phyloP scores from a whole-genome alignment of 2,888 invertebrate genomes.

The Drosophila flavopinicola region DNA sequence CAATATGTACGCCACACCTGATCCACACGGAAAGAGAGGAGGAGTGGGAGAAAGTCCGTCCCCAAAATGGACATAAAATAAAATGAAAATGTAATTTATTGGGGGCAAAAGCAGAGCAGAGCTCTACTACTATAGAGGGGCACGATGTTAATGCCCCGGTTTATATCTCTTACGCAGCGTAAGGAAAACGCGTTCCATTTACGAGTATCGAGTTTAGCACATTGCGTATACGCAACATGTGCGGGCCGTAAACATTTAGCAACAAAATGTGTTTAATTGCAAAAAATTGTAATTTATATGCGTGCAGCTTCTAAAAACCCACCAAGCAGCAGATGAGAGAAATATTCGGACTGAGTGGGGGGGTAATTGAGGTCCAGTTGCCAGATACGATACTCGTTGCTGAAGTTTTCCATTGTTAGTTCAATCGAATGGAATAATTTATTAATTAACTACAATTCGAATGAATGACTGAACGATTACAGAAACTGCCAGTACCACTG shows the following conservation, averaged over 20 bases:
- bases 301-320: constrained; percentile 25
- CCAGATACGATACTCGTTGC: constrained; percentile 29
- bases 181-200: constrained; percentile 51
- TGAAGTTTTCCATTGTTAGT: constrained; percentile 71
- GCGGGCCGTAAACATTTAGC: constrained; percentile 61
- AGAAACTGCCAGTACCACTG: constrained; percentile 29
- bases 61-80: constrained; percentile 48
- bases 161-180: constrained; percentile 59
- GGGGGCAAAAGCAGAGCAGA: neutral
- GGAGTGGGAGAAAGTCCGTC: neutral
- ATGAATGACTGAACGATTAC: constrained; percentile 79
- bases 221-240: constrained; percentile 65
- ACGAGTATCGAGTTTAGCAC: constrained; percentile 48
- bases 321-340: constrained; percentile 6
- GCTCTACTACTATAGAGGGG: constrained; percentile 6
- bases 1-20: constrained; percentile 66
- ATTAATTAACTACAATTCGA: constrained; percentile 79
- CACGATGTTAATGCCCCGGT: constrained; percentile 45
- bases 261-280: constrained; percentile 76
- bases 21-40: constrained; percentile 18
- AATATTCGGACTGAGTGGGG: constrained; percentile 5
- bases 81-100: constrained; percentile 72
- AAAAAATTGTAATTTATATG: constrained; percentile 52
- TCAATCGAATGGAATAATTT: constrained; percentile 79
- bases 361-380: constrained; percentile 57